Base-by-base conservation (phyloP, 2,888 invertebrate genomes). In the Caenorhabditis sp. region DNA sequence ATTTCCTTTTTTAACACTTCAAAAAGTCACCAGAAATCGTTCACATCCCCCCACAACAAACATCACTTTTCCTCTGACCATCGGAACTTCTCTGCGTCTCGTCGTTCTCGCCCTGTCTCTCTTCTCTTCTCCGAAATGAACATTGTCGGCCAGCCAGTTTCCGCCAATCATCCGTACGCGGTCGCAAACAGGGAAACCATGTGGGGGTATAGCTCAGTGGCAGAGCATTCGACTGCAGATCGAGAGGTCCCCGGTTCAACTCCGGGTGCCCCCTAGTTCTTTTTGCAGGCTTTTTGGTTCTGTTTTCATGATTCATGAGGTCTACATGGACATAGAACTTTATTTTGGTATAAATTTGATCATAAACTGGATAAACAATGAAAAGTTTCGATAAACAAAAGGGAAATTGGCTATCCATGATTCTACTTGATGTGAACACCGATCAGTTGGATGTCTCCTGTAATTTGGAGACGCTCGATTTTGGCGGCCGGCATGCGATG, bases 181-280 rank as follows among this genome's bases (percentile, higher is more conserved):
- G 54, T 66, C 54, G 8, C 14, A 19, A 16, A 6, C 35, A 8
- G 0, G 1, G 8, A 22, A 41, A 24, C 14, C 12, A 22, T 8
- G 66, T 41, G 88, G 88, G 88, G 88, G 88, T 87, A 88, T 90
- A 90, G 90, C 90, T 90, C 90, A 90, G 90, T 89, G 90, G 90
- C 85, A 90, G 90, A 90, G 90, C 90, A 90, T 90, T 90, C 90
- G 90, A 90, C 90, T 90, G 90, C 90, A 90, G 90, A 90, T 90
- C 90, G 90, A 90, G 90, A 90, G 90, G 90, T 90, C 90, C 87
- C 88, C 85, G 90, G 90, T 89, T 90, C 89, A 90, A 90, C 80
- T 89, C 89, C 89, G 86, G 85, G 86, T 86, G 85, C 86, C 86
- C 87, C 86, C 87, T 88, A 85, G 35, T 72, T 73, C 66, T 75